Base-by-base conservation (phyloP, 1,140 invertebrate genomes). In the Ceratoteleas bidentatus region DNA sequence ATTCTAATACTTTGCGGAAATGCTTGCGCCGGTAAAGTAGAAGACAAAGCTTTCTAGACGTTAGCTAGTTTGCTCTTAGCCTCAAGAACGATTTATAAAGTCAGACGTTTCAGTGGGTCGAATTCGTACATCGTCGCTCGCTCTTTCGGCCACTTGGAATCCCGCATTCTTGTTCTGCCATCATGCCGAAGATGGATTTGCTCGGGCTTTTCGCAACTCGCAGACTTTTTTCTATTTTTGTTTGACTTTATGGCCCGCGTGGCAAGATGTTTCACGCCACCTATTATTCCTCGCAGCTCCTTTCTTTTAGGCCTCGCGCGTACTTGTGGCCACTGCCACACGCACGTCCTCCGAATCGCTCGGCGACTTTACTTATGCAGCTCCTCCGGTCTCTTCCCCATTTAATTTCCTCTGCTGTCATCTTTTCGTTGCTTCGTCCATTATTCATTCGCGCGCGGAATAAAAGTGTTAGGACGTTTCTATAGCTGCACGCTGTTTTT, bases 21-120 rank as follows among this genome's bases (percentile, higher is more conserved):
- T 70, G 75, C 70, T 70, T 69, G 53, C 65, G 6, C 53, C 58
- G 24, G 61, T 38, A 62, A 62, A 65, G 53, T 32, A 52, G 75
- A 36, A 60, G 40, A 15, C 47, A 54, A 47, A 68, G 45, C 66
- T 66, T 64, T 77, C 62, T 77, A 66, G 57, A 61, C 74, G 65
- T 52, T 52, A 64, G 74, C 65, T 77, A 77, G 74, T 77, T 77
- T 73, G 69, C 69, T 68, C 58, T 58, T 56, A 54, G 56, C 61
- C 56, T 50, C 47, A 57, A 76, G 61, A 73, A 38, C 68, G 76
- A 79, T 79, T 79, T 79, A 79, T 79, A 72, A 72, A 79, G 68
- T 79, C 68, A 73, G 76, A 72, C 68, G 47, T 78, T 78, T 70
- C 66, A 72, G 60, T 60, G 65, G 53, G 33, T 72, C 60, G 49